Percentiles rank a stretch among this genome's conserved stretches.
Evolutionary conservation across 1,140 invertebrate genomes (phyloP).

Genomic region (Brevipalpus yothersi): DNA sequence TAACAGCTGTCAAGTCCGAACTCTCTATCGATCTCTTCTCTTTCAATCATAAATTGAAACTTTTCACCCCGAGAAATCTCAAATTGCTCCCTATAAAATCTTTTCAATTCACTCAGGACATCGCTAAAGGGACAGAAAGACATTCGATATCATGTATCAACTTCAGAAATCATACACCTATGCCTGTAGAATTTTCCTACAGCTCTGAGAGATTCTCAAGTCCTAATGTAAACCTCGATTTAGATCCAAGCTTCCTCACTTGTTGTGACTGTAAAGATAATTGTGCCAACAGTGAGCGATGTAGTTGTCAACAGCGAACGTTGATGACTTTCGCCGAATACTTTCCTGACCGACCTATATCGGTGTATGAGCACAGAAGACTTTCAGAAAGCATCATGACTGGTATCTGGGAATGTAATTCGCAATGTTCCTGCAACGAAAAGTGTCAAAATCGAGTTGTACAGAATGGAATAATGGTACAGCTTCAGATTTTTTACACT

Average conservation of each 20-base stretch:
- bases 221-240: neutral
- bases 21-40: neutral
- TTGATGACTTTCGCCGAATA: constrained; percentile 20
- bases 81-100: neutral
- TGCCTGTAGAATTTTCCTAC: neutral
- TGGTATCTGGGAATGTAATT: constrained; percentile 66
- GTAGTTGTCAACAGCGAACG: constrained; percentile 20
- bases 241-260: neutral
- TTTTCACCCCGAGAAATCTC: neutral
- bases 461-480: constrained; percentile 35
- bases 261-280: constrained; percentile 49
- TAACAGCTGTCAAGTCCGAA: neutral
- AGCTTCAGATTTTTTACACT: constrained; percentile 1
- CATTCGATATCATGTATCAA: constrained; percentile 1
- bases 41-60: neutral
- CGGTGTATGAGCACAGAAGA: neutral
- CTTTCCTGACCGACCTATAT: neutral
- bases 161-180: neutral
- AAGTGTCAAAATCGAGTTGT: constrained; percentile 63
- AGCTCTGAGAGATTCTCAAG: neutral
- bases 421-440: constrained; percentile 43
- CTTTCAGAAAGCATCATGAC: neutral
- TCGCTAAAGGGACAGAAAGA: neutral
- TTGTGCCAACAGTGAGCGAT: constrained; percentile 18
- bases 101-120: neutral